These are phyloP conservation scores for Nymphalis c-album DNA, from an alignment of 2,888 invertebrate genomes.

Conservation along the genomic window DNA sequence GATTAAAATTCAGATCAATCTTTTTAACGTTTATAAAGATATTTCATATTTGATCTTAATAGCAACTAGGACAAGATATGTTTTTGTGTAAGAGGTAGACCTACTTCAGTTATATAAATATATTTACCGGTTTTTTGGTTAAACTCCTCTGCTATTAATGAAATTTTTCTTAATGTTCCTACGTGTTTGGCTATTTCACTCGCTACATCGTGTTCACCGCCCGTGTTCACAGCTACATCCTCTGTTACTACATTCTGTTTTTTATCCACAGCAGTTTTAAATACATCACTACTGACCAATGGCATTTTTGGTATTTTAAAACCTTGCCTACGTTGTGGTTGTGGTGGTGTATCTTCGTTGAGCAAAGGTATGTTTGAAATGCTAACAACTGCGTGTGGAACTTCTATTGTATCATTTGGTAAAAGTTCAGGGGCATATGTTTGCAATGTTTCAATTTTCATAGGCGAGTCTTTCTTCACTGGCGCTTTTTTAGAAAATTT, in stretches of 20 bases:
- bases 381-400: conserved; percentile 37
- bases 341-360: conserved; percentile 35
- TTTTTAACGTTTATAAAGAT: too few relatives aligned
- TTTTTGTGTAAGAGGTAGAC: too few relatives aligned
- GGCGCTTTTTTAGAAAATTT: conserved; percentile 56
- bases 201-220: conserved; percentile 64
- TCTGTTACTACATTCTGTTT: conserved; percentile 47
- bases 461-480: conserved; percentile 54
- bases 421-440: conserved; percentile 63
- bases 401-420: conserved; percentile 53
- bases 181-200: conserved; percentile 67
- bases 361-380: conserved; percentile 38
- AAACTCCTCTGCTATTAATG: conserved; percentile 75
- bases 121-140: conserved; percentile 71
- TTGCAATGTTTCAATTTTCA: conserved; percentile 61
- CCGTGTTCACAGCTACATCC: conserved; percentile 63
- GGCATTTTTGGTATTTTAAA: conserved; percentile 75
- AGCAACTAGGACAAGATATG: too few relatives aligned
- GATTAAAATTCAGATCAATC: too few relatives aligned
- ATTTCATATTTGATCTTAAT: too few relatives aligned
- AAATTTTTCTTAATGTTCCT: conserved; percentile 66
- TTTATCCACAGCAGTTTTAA: conserved; percentile 52
- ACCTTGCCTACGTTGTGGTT: conserved; percentile 31
- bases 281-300: conserved; percentile 59
- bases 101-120: neutral